Percentiles rank a stretch among this genome's conserved stretches.
phyloP scores from a whole-genome alignment of 2,797 vertebrate genomes.

The Macropus fuliginosus region DNA sequence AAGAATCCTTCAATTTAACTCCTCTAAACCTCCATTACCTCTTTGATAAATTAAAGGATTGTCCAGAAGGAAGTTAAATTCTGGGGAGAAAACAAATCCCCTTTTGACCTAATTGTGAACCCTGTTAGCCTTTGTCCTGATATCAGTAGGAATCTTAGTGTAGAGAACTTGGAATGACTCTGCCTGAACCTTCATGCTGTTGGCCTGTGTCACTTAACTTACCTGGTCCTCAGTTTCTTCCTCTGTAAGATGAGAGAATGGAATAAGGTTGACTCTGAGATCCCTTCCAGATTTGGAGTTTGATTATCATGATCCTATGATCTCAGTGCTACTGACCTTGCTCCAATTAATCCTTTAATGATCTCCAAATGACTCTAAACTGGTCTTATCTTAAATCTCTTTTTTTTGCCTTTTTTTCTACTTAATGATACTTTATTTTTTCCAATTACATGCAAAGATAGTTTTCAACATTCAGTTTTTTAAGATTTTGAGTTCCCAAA shows the following conservation, averaged over 20 bases:
- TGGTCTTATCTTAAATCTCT: not conserved
- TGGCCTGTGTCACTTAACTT: not conserved
- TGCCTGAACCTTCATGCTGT: not conserved
- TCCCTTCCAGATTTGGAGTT: not conserved
- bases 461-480: too few relatives aligned
- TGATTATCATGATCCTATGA: not conserved
- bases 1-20: too few relatives aligned
- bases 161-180: not conserved
- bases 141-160: not conserved
- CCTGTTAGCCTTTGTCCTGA: not conserved
- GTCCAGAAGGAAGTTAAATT: not conserved
- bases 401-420: too few relatives aligned
- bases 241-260: not conserved
- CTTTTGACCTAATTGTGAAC: not conserved
- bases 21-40: not conserved
- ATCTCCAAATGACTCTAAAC: not conserved
- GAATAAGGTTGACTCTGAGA: not conserved
- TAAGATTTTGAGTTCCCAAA: too few relatives aligned
- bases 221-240: not conserved
- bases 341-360: not conserved
- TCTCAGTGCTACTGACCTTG: not conserved
- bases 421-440: too few relatives aligned
- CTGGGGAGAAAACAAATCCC: not conserved
- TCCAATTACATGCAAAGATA: too few relatives aligned
- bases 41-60: not conserved